A percentile compares a stretch with the other conserved stretches of the same genome.
phyloP scores from a whole-genome alignment of 2,888 invertebrate genomes.

The Zygaena filipendulae region DNA sequence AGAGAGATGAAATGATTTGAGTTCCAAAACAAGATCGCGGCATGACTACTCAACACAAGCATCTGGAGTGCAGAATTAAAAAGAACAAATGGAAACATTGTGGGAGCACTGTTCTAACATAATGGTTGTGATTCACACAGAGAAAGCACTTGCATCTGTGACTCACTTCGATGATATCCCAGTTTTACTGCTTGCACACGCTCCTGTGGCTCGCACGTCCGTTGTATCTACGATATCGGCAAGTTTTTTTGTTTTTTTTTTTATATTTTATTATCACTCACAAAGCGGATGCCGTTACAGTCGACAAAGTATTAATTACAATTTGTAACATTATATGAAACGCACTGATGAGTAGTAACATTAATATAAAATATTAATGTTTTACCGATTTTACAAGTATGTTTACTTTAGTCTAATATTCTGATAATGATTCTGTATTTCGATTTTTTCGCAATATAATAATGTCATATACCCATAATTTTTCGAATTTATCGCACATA shows the following conservation, averaged over 20 bases:
- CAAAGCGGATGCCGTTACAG: conserved; percentile 43
- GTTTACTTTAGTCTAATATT: too few species aligned
- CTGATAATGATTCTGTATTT: too few species aligned
- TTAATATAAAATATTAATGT: too few species aligned
- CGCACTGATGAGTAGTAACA: too few species aligned
- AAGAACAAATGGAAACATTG: conserved; percentile 39
- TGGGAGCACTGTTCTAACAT: conserved; percentile 32
- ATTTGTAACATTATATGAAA: too few species aligned
- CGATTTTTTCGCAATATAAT: too few species aligned
- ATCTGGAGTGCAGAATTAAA: conserved; percentile 42
- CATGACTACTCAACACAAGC: conserved; percentile 32
- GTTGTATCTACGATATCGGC: too few species aligned
- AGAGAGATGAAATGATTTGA: conserved; percentile 43
- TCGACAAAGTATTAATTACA: too few species aligned
- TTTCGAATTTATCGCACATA: too few species aligned
- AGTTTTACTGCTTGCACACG: conserved; percentile 39
- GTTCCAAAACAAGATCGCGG: conserved; percentile 36
- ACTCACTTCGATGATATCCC: conserved; percentile 44
- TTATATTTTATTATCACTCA: conserved; percentile 38
- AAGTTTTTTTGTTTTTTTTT: too few species aligned
- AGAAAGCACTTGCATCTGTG: conserved; percentile 36
- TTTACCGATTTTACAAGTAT: too few species aligned
- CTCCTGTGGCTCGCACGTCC: conserved; percentile 29
- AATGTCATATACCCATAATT: too few species aligned
- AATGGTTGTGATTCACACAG: conserved; percentile 49